phyloP scores from a whole-genome alignment of 2,888 invertebrate genomes.

The Anthrax anthrax region DNA sequence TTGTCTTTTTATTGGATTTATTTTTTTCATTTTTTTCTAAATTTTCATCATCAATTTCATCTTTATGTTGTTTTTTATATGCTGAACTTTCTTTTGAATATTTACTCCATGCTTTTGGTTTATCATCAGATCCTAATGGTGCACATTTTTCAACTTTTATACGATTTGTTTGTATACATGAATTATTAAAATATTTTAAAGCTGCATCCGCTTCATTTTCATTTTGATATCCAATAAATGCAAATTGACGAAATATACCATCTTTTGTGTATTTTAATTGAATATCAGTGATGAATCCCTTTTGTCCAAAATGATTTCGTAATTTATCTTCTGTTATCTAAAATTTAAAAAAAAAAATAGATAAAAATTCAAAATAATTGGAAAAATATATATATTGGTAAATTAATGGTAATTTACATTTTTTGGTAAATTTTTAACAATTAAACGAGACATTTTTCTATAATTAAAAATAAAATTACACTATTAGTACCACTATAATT shows the following conservation, averaged over 20 bases:
- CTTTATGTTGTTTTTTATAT: conserved; percentile 40
- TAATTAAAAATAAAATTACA: too few relatives aligned
- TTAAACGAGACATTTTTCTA: conserved; percentile 69
- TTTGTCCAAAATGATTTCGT: conserved; percentile 56
- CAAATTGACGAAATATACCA: conserved; percentile 86
- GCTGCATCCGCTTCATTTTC: conserved; percentile 69
- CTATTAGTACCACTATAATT: too few relatives aligned
- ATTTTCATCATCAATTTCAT: conserved; percentile 19
- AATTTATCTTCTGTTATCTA: conserved; percentile 69
- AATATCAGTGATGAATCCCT: conserved; percentile 83
- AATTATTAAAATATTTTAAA: conserved; percentile 62
- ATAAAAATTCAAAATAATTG: not conserved
- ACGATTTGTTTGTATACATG: conserved; percentile 68
- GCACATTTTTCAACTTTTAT: conserved; percentile 65
- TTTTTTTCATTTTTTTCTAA: conserved; percentile 20
- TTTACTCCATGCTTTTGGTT: conserved; percentile 89
- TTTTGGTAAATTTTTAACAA: conserved; percentile 82
- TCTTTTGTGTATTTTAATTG: conserved; percentile 83
- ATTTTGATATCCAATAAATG: conserved; percentile 78
- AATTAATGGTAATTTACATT: conserved; percentile 40
- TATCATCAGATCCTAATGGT: conserved; percentile 51
- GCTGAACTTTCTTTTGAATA: conserved; percentile 65
- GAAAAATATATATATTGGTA: not conserved
- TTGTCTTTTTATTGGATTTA: conserved; percentile 23
- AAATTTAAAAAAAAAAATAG: conserved; percentile 13